These are phyloP conservation scores for Leucoraja ocellata DNA, from an alignment of 2,797 vertebrate genomes.

Conservation along the genomic window DNA sequence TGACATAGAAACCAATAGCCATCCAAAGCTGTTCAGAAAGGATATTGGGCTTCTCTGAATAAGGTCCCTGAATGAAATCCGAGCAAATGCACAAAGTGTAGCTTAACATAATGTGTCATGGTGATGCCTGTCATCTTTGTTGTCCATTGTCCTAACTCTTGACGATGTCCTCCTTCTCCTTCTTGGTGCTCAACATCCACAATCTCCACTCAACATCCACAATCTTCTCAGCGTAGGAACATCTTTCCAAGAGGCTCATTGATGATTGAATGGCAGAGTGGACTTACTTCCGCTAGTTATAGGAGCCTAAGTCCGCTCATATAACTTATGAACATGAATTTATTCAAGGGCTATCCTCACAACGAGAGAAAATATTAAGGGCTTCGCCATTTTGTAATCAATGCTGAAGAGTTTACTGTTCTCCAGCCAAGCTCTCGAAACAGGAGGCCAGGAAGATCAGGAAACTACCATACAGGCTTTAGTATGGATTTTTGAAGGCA, in stretches of 20 bases:
- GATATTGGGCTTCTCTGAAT: background rate
- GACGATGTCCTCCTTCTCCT: background rate
- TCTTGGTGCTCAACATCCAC: background rate
- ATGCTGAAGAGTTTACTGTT: background rate
- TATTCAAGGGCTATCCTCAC: background rate
- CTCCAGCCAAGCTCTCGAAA: too few relatives aligned
- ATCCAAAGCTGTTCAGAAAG: background rate
- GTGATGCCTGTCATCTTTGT: background rate
- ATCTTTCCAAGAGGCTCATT: background rate
- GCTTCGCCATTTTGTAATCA: background rate
- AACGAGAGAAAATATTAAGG: background rate
- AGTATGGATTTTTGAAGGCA: background rate
- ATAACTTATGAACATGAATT: too few relatives aligned
- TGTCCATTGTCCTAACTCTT: background rate
- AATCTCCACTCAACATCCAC: background rate
- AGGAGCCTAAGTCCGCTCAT: too few relatives aligned
- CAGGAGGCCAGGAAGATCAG: too few relatives aligned
- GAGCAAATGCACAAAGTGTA: background rate
- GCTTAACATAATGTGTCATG: background rate
- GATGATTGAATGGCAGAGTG: background rate
- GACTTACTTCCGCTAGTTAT: too few relatives aligned
- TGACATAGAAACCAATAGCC: background rate
- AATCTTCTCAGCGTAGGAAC: background rate
- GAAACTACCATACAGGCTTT: background rate
- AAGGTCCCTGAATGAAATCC: background rate